Percentiles rank a stretch among this genome's conserved stretches.
phyloP scores from a whole-genome alignment of 2,888 invertebrate genomes.

The Macaria liturata region DNA sequence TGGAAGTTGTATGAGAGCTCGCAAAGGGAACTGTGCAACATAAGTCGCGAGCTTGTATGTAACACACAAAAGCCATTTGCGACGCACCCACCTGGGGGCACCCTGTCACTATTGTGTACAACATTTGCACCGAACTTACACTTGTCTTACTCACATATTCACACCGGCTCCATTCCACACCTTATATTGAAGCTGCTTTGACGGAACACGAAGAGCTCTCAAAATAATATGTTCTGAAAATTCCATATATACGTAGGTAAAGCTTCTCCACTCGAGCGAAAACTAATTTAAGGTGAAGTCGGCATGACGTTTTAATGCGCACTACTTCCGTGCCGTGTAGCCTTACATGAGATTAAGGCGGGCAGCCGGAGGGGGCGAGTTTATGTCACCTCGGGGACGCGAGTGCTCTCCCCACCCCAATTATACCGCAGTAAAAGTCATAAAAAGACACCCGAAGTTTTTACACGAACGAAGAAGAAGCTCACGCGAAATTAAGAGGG shows the following conservation, averaged over 20 bases:
- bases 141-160: conserved; percentile 23
- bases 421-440: conserved; percentile 84
- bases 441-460: conserved; percentile 84
- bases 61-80: conserved; percentile 70
- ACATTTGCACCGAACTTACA: conserved; percentile 35
- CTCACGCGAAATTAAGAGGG: conserved; percentile 83
- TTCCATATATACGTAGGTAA: conserved; percentile 1
- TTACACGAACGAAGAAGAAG: conserved; percentile 81
- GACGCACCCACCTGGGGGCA: conserved; percentile 57
- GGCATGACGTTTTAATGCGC: conserved; percentile 63
- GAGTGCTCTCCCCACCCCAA: conserved; percentile 80
- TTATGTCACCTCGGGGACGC: conserved; percentile 83
- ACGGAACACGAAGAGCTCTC: neutral
- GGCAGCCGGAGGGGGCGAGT: conserved; percentile 75
- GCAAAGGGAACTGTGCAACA: conserved; percentile 41
- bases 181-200: conserved; percentile 3
- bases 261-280: conserved; percentile 7
- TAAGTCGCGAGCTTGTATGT: conserved; percentile 40
- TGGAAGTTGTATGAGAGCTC: conserved; percentile 36
- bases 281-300: conserved; percentile 53
- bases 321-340: conserved; percentile 67
- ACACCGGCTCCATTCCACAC: conserved; percentile 12
- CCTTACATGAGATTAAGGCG: conserved; percentile 80
- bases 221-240: neutral
- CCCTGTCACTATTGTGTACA: conserved; percentile 35